These are phyloP conservation scores for Lasioglossum oenotherae DNA, from an alignment of 2,888 invertebrate genomes.

Conservation along the genomic window DNA sequence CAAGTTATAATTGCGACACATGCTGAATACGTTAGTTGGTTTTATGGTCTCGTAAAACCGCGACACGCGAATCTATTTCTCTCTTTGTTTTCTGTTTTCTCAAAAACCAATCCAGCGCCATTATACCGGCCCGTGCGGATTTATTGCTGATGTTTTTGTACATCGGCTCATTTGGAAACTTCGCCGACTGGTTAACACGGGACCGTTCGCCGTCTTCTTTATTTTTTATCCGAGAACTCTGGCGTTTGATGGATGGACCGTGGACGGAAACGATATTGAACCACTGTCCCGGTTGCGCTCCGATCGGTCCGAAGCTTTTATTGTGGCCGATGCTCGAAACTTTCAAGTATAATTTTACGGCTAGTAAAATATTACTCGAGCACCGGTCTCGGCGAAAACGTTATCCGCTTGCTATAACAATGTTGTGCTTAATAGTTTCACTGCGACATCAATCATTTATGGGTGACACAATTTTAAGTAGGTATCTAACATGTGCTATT, in stretches of 20 bases:
- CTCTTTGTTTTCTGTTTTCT: not conserved
- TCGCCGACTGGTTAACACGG: constrained; percentile 53
- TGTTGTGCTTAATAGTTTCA: not conserved
- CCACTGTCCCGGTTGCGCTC: not conserved
- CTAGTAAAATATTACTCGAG: not conserved
- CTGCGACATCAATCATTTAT: not conserved
- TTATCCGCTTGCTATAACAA: not conserved
- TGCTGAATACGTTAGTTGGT: constrained; percentile 70
- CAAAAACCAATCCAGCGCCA: constrained; percentile 54
- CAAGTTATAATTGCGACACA: constrained; percentile 77
- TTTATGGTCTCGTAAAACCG: constrained; percentile 68
- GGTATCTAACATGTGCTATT: not conserved
- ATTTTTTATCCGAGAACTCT: not conserved
- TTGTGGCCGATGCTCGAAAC: not conserved
- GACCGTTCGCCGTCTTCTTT: not conserved
- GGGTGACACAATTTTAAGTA: not conserved
- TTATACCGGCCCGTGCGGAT: constrained; percentile 70
- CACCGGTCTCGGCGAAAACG: not conserved
- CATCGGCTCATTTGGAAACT: constrained; percentile 76
- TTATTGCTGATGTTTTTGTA: constrained; percentile 74
- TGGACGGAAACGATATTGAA: not conserved
- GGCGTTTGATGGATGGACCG: not conserved
- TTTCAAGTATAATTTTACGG: not conserved
- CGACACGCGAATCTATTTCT: constrained; percentile 56
- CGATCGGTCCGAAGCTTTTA: not conserved